Base-by-base conservation (phyloP, 2,888 invertebrate genomes). In the Agrochola lota region DNA sequence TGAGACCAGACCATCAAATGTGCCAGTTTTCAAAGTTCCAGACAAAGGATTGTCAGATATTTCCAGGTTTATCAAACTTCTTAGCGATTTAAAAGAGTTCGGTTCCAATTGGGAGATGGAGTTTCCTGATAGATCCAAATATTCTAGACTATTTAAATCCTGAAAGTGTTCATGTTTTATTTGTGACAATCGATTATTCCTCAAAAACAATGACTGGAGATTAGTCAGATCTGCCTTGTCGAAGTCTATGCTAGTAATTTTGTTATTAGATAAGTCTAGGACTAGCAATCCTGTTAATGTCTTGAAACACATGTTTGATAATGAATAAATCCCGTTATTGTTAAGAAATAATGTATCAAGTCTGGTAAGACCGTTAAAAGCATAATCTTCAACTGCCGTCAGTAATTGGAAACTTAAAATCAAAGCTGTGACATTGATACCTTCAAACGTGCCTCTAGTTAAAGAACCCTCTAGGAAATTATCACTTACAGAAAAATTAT, bases 81-180 rank as follows among this genome's bases (percentile, higher is more conserved):
- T 85, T 17, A 95, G 79, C 3, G 90, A 87, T 60, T 84, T 74
- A 80, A 95, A 95, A 23, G 93, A 92, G 76, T 91, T 89, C 3
- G 90, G 76, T 77, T 91, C 91, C 23, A 95, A 85, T 52, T 83
- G 79, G 1, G 92, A 81, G 74, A 95, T 94, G 68, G 92, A 90
- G 77, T 96, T 96, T 69, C 92, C 84, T 23, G 95, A 93, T 46
- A 95, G 77, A 90, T 95, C 94, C 72, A 96, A 90, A 87, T 89
- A 89, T 71, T 91, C 87, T 20, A 96, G 85, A 26, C 76, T 77
- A 60, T 78, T 86, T 57, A 95, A 87, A 26, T 89, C 79, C 43
- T 85, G 71, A 69, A 95, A 93, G 57, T 91, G 80, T 63, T 92
- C 88, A 60, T 88, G 83, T 63, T 90, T 88, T 20, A 96, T 90